Evolutionary conservation across 2,797 vertebrate genomes (phyloP), one percentile per base, ranked within the genome.

Genomic region (Cuculus canorus): DNA sequence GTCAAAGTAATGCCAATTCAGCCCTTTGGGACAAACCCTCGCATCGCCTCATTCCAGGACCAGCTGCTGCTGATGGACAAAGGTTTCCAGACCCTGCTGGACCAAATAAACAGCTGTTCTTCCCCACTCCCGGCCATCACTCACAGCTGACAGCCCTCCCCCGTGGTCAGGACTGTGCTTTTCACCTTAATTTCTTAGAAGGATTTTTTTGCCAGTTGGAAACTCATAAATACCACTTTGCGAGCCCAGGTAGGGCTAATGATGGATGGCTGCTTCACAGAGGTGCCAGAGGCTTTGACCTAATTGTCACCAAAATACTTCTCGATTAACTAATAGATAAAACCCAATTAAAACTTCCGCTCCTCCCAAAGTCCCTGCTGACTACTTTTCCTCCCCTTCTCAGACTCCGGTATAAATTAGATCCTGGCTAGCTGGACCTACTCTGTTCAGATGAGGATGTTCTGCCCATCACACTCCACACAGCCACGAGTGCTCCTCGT

Each of bases 241-340:
- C 48, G 33, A 93, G 93, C 92, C 69, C 92, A 72, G 88, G 93
- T 86, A 89, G 95, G 80, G 88, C 87, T 91, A 43, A 94, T 96
- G 96, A 97, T 92, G 82, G 92, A 96, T 96, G 94, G 93, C 83
- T 80, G 87, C 90, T 82, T 64, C 86, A 32, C 80, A 70, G 92
- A 61, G 28, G 86, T 60, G 95, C 96, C 96, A 93, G 90, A 92
- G 95, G 95, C 95, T 96, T 73, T 83, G 95, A 96, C 95, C 95
- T 94, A 82, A 95, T 94, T 96, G 94, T 91, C 94, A 94, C 92
- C 2, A 1, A 95, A 92, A 96, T 79, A 89, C 96, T 92, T 91
- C 85, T 94, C 88, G 96, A 96, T 96, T 96, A 96, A 96, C 96
- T 95, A 83, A 88, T 81, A 93, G 92, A 78, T 77, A 77, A 87